Evolutionary conservation across 2,888 invertebrate species (phyloP).

Genomic region (Ctena decussata): DNA sequence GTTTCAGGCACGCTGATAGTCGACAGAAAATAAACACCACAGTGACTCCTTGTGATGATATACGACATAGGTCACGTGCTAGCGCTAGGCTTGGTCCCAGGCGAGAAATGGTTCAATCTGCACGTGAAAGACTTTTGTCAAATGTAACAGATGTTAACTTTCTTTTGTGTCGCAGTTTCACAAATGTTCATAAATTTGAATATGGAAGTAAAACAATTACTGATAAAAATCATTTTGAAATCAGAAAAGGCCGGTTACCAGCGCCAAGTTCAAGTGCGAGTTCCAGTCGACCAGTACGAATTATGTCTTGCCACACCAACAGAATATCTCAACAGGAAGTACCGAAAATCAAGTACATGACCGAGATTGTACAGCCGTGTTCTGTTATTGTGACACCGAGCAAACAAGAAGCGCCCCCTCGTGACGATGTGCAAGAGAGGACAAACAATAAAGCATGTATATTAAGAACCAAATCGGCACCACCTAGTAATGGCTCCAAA

Average conservation of each 20-base stretch:
- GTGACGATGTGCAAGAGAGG: neutral
- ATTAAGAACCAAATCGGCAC: neutral
- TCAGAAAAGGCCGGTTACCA: neutral
- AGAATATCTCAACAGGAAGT: neutral
- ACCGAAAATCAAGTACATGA: neutral
- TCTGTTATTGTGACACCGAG: neutral
- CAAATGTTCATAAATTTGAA: neutral
- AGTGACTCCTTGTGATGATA: neutral
- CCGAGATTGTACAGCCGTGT: slow-evolving; percentile 3
- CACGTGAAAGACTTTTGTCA: neutral
- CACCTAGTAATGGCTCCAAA: neutral
- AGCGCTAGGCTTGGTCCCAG: neutral
- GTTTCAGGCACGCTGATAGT: neutral
- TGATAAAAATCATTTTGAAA: neutral
- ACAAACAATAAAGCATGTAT: neutral
- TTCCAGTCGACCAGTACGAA: neutral
- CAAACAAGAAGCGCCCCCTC: neutral
- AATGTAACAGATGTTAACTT: slow-evolving; percentile 1
- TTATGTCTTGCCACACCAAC: neutral
- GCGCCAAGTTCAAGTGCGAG: neutral
- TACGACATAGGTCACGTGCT: neutral
- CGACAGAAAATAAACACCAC: neutral
- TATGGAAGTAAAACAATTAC: neutral
- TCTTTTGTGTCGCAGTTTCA: neutral
- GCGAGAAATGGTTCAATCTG: neutral